Conservation (phyloP, 2,113 vertebrate genomes). For the Zosterops japonicus region DNA sequence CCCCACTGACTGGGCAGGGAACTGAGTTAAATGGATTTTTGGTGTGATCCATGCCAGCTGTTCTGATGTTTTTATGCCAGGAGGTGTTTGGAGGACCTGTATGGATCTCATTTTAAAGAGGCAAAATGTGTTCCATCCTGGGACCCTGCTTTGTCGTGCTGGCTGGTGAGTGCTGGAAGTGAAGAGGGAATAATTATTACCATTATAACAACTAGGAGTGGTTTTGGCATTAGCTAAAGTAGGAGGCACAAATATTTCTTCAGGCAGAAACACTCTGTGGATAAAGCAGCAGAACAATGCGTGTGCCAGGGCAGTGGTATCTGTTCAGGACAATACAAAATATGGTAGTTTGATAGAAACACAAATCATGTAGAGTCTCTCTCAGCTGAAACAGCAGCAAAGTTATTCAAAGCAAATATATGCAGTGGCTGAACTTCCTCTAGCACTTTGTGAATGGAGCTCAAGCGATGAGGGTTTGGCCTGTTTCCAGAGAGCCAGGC, state of each 20-base stretch:
- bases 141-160: neutral
- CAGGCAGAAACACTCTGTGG: neutral
- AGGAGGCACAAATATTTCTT: neutral
- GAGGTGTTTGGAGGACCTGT: neutral
- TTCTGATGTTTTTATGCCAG: neutral
- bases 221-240: neutral
- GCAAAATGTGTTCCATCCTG: fast-evolving
- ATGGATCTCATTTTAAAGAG: neutral
- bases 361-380: neutral
- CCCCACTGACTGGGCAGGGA: neutral
- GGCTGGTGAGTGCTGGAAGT: neutral
- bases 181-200: neutral
- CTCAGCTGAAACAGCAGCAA: conserved; percentile 31
- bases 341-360: neutral
- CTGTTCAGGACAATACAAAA: neutral
- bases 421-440: conserved; percentile 13
- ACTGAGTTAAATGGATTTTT: neutral
- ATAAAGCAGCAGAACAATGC: neutral
- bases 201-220: neutral
- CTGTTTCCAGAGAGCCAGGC: neutral
- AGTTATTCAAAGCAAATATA: conserved; percentile 22
- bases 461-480: neutral
- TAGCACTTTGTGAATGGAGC: conserved; percentile 5
- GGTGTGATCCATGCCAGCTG: neutral
- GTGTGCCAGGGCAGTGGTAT: neutral